These are phyloP conservation scores for Cataglyphis albicans DNA, from an alignment of 2,888 invertebrate genomes.

Conservation along the genomic window DNA sequence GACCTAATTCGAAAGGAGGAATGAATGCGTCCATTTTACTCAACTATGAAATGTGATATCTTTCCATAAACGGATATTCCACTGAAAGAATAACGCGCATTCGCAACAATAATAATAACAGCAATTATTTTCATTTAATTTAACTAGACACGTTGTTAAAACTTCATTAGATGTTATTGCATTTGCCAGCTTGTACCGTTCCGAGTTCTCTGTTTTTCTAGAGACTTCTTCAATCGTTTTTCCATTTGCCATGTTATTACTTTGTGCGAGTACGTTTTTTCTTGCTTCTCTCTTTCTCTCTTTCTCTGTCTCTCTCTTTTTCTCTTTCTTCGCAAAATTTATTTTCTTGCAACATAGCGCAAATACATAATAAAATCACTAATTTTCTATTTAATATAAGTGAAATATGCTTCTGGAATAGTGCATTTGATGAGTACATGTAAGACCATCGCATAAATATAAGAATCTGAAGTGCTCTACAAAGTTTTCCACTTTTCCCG, in stretches of 20 bases:
- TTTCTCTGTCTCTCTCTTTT: not conserved
- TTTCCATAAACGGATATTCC: not conserved
- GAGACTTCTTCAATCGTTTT: not conserved
- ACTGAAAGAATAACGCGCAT: no score
- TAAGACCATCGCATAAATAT: not conserved
- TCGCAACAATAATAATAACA: conserved; percentile 1
- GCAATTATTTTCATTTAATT: conserved; percentile 22
- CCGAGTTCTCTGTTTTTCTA: not conserved
- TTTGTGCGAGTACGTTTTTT: no score
- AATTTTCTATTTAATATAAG: conserved; percentile 17
- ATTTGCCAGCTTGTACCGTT: not conserved
- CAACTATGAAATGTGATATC: not conserved
- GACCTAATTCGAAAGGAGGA: conserved; percentile 4
- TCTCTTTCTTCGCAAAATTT: not conserved
- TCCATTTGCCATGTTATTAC: not conserved
- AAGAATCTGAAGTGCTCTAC: conserved; percentile 1
- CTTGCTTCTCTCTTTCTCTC: not conserved
- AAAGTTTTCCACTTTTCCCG: conserved; percentile 41
- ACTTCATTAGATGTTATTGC: conserved; percentile 30
- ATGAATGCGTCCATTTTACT: not conserved
- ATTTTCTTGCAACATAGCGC: not conserved
- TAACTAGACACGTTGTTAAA: not conserved
- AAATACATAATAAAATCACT: conserved; percentile 13
- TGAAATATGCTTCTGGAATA: not conserved
- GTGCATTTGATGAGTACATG: not conserved